A percentile compares a stretch with the other conserved stretches of the same genome.
phyloP scores from a whole-genome alignment of 92 coral and sea anemone genomes.

The Nematostella vectensis region DNA sequence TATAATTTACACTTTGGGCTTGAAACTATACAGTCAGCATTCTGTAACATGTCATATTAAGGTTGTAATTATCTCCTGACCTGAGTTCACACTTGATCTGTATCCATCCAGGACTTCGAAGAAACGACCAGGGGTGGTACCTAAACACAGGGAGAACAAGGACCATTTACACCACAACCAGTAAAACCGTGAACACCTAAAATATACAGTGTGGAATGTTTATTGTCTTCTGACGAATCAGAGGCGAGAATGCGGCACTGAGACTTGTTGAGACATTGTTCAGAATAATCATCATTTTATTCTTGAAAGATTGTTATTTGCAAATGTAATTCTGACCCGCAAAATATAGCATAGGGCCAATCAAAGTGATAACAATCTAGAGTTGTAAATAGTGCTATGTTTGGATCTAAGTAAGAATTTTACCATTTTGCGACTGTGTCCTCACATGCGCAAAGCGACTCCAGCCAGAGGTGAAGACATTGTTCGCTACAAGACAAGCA shows the following conservation, averaged over 20 bases:
- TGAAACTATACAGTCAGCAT: too few species aligned
- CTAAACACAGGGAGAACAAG: slow-evolving; percentile 27
- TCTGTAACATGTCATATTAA: too few species aligned
- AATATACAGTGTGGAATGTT: too few species aligned
- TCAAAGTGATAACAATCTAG: too few species aligned
- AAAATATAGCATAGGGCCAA: too few species aligned
- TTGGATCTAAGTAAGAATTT: slow-evolving; percentile 2
- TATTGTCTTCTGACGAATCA: too few species aligned
- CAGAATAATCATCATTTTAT: too few species aligned
- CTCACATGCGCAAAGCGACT: slow-evolving; percentile 91
- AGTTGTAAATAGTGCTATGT: background rate
- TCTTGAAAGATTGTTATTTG: too few species aligned
- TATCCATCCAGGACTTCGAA: slow-evolving; percentile 99
- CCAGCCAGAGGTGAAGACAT: slow-evolving; percentile 95
- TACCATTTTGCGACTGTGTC: slow-evolving; percentile 93
- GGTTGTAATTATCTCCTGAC: too few species aligned
- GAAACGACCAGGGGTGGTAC: slow-evolving; percentile 99
- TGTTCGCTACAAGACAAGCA: slow-evolving; percentile 60
- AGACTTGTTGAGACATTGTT: background rate
- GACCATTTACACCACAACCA: background rate
- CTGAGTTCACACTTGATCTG: slow-evolving; percentile 98
- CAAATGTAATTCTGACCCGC: too few species aligned
- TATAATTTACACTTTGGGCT: too few species aligned
- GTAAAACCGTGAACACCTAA: too few species aligned
- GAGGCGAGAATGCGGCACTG: background rate